phyloP scores from a whole-genome alignment of 2,113 vertebrate genomes.

The Hyaena hyaena region DNA sequence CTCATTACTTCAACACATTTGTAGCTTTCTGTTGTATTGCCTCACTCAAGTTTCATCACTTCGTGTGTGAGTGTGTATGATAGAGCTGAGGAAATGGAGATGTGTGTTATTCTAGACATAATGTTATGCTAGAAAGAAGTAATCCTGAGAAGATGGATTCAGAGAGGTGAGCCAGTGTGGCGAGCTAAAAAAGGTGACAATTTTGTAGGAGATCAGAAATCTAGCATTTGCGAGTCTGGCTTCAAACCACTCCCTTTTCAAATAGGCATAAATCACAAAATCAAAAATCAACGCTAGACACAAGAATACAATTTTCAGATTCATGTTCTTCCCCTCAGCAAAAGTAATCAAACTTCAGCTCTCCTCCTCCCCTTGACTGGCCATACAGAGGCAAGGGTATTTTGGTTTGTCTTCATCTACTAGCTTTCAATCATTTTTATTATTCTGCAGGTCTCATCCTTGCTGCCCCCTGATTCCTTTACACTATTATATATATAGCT shows the following conservation, averaged over 20 bases:
- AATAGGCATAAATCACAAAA: neutral
- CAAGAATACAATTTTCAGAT: neutral
- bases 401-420: neutral
- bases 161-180: neutral
- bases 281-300: neutral
- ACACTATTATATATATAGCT: rapidly evolving
- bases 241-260: neutral
- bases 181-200: neutral
- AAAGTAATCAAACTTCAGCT: neutral
- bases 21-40: neutral
- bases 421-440: neutral
- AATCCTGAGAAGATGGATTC: neutral
- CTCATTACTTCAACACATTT: neutral
- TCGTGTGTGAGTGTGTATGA: neutral
- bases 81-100: neutral
- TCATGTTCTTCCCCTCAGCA: neutral
- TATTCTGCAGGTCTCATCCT: neutral
- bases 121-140: neutral
- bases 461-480: rapidly evolving
- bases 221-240: neutral
- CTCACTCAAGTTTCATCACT: neutral
- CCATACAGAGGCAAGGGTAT: neutral
- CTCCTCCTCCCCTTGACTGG: neutral
- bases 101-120: neutral
- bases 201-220: neutral